These are phyloP conservation scores for Phyllostomus discolor DNA, from an alignment of 2,113 vertebrate genomes.

Conservation along the genomic window DNA sequence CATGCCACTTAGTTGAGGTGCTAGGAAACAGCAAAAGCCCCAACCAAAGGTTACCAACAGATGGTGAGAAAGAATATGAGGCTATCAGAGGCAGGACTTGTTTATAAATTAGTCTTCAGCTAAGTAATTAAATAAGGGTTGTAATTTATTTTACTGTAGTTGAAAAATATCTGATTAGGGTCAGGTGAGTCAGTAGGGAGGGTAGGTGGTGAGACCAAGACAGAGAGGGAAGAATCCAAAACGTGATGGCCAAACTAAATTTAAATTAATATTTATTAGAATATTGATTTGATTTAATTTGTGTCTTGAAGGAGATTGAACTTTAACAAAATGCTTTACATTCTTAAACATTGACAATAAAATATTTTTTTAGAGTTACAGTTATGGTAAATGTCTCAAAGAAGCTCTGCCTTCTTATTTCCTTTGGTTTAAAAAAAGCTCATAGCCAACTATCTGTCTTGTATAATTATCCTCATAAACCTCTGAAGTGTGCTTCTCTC, in stretches of 20 bases:
- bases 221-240: background rate
- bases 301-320: background rate
- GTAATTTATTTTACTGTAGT: background rate
- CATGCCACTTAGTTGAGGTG: background rate
- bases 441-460: conserved; percentile 52
- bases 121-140: background rate
- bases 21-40: background rate
- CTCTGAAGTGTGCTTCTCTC: conserved; percentile 45
- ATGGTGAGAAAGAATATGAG: background rate
- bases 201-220: background rate
- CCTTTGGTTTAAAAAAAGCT: conserved; percentile 19
- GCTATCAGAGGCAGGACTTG: background rate
- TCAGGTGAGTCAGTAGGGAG: background rate
- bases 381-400: conserved; percentile 22
- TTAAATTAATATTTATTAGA: background rate
- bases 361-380: background rate
- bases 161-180: background rate
- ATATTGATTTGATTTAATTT: conserved; percentile 12
- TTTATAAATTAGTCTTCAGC: background rate
- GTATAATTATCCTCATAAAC: conserved; percentile 72
- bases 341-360: background rate
- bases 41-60: background rate
- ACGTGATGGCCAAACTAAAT: background rate
- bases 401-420: conserved; percentile 8
- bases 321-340: conserved; percentile 54